A percentile compares a stretch with the other conserved stretches of the same genome.
Evolutionary conservation across 92 coral and sea anemone genomes (phyloP).

Genomic region (Plumapathes pennacea): DNA sequence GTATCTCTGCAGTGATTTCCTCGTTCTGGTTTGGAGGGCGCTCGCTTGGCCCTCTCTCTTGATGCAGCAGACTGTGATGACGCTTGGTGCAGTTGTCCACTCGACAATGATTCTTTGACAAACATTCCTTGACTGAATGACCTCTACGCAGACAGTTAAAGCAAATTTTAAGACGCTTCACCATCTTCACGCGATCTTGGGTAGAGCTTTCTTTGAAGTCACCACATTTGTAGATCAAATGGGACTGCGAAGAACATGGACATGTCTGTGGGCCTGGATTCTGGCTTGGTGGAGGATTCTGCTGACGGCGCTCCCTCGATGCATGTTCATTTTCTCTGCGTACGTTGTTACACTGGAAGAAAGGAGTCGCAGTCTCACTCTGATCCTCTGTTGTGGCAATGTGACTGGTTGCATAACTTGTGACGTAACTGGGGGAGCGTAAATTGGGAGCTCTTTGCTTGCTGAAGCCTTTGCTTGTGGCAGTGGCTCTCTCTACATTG

Average conservation of each 20-base stretch:
- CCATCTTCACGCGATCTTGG: conserved; percentile 21
- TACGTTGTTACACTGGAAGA: no score
- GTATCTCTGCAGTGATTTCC: neutral
- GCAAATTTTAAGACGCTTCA: conserved; percentile 10
- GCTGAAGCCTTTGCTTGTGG: no score
- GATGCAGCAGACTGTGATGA: conserved; percentile 36
- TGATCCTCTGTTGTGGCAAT: no score
- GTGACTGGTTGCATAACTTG: no score
- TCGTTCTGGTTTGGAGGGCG: conserved; percentile 5
- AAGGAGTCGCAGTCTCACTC: no score
- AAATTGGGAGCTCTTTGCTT: no score
- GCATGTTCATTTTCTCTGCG: no score
- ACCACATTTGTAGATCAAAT: conserved; percentile 32
- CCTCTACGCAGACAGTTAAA: conserved; percentile 39
- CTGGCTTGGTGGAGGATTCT: no score
- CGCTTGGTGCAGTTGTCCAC: conserved; percentile 10
- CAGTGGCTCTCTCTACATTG: no score
- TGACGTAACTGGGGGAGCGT: no score
- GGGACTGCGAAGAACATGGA: conserved; percentile 18
- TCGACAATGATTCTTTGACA: conserved; percentile 12
- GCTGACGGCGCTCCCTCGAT: no score
- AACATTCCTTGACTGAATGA: conserved; percentile 15
- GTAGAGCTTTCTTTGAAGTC: conserved; percentile 24
- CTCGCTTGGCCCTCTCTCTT: conserved; percentile 9
- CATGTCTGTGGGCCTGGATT: conserved; percentile 17